A percentile compares a stretch with the other conserved stretches of the same genome.
phyloP scores from a whole-genome alignment of 2,888 invertebrate genomes.

The Formica aserva region DNA sequence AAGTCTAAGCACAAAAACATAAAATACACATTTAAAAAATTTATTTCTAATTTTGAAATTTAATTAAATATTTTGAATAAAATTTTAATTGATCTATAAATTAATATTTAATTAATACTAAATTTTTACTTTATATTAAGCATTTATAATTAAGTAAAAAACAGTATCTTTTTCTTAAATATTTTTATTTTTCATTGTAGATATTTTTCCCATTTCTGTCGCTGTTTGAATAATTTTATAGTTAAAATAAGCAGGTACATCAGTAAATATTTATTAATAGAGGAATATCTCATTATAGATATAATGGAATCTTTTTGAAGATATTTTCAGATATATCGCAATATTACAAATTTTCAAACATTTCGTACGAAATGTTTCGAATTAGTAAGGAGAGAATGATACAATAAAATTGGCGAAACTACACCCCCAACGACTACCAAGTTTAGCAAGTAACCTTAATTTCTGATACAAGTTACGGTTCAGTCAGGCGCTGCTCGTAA shows the following conservation, averaged over 20 bases:
- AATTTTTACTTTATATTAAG: no score
- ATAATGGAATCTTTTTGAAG: background rate
- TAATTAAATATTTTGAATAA: no score
- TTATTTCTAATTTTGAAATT: no score
- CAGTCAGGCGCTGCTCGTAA: conserved; percentile 9
- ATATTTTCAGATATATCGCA: background rate
- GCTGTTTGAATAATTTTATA: background rate
- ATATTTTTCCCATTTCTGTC: background rate
- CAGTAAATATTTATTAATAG: background rate
- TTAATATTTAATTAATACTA: no score
- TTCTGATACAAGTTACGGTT: conserved; percentile 31
- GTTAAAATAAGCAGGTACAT: background rate
- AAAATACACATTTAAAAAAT: no score
- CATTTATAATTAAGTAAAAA: no score
- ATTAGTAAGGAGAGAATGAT: background rate
- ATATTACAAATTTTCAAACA: background rate
- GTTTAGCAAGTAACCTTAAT: conserved; percentile 12
- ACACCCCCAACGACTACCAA: background rate
- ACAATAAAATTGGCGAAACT: conserved; percentile 6
- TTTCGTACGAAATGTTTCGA: background rate
- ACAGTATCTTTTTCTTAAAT: background rate
- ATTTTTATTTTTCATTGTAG: background rate
- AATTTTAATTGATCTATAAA: no score
- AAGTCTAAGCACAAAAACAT: no score
- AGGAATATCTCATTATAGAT: background rate